Evolutionary conservation across 2,113 vertebrate genomes (phyloP), one percentile per base, ranked within the genome.

Genomic region (Grus americana): DNA sequence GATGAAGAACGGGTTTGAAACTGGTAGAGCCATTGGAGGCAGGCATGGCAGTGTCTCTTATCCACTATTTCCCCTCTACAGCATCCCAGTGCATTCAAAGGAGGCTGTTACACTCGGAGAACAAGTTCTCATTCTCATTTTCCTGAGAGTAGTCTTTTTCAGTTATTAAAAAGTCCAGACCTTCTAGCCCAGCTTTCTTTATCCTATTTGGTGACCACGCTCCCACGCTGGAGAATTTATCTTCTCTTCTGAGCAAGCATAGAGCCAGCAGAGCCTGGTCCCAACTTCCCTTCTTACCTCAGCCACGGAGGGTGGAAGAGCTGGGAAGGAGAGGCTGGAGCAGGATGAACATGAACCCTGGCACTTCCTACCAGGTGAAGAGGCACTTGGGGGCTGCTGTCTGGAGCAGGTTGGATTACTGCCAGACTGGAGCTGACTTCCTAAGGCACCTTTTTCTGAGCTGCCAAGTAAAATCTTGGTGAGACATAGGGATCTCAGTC

Each of bases 71-170:
- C 44, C 27, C 34, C 6, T 72, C 54, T 54, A 26, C 47, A 73
- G 30, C 32, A 73, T 32, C 75, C 27, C 38, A 19, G 40, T 7
- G 15, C 49, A 9, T 61, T 52, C 75, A 58, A 32, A 76, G 44
- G 16, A 58, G 26, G 11, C 20, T 8, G 27, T 6, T 32, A 27
- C 23, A 42, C 20, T 29, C 0, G 0, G 14, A 15, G 6, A 59
- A 47, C 38, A 71, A 34, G 0, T 23, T 72, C 44, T 55, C 47
- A 36, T 20, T 75, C 23, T 59, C 0, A 0, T n/a, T 81, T 81
- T 52, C 8, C 24, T 24, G 5, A 63, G 9, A 2, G 1, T 3
- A 18, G 1, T 2, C 34, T 70, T 42, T 87, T 66, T 20, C 6
- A 44, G 7, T 42, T 87, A 32, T 22, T 79, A 40, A 63, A 55